A percentile compares a stretch with the other conserved stretches of the same genome.
phyloP scores from a whole-genome alignment of 2,797 vertebrate genomes.

The Lacerta bilineata region DNA sequence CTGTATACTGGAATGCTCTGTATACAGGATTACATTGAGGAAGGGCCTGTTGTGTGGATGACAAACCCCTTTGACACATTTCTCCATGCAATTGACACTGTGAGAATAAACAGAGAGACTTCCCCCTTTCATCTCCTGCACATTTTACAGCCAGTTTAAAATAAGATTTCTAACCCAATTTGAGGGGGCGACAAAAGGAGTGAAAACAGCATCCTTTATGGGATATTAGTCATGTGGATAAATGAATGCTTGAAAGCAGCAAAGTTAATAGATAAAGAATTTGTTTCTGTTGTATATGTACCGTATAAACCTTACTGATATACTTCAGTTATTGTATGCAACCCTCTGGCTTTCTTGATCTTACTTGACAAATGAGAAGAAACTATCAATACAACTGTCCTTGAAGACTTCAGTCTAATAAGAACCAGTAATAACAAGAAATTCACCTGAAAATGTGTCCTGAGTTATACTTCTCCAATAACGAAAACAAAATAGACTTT shows the following conservation, averaged over 20 bases:
- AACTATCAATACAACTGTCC: neutral
- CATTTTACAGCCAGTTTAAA: too few relatives aligned
- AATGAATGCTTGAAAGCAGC: too few relatives aligned
- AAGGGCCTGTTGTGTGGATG: neutral
- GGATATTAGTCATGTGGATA: too few relatives aligned
- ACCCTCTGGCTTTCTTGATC: slow-evolving; percentile 26
- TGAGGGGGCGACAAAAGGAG: too few relatives aligned
- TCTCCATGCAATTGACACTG: neutral
- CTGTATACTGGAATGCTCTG: neutral
- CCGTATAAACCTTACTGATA: neutral
- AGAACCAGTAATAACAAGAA: neutral
- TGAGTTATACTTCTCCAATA: neutral
- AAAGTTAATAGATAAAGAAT: too few relatives aligned
- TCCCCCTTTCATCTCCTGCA: too few relatives aligned
- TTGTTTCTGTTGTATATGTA: too few relatives aligned
- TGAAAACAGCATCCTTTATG: too few relatives aligned
- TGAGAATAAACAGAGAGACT: too few relatives aligned
- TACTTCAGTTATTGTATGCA: slow-evolving; percentile 21
- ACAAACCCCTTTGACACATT: neutral
- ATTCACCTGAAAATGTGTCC: neutral
- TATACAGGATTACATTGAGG: neutral
- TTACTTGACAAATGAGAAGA: slow-evolving; percentile 27
- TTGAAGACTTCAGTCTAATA: slow-evolving; percentile 10
- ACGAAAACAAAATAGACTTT: slow-evolving; percentile 3
- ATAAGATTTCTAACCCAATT: too few relatives aligned